Conservation (phyloP, 1,140 invertebrate species). For the Nautilus pompilius region DNA sequence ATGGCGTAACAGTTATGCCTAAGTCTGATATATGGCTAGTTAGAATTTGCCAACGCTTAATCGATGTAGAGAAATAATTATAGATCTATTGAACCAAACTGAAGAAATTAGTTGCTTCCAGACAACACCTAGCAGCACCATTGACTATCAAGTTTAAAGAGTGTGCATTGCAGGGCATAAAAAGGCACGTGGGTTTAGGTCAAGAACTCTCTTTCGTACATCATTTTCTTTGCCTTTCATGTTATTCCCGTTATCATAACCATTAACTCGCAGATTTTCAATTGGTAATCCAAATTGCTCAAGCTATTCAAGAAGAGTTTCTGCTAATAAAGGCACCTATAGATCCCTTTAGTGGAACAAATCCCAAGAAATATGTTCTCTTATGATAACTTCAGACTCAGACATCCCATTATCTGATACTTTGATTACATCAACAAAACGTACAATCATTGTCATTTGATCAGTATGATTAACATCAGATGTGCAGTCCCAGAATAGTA, state of each 20-base stretch:
- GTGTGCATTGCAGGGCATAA: background rate
- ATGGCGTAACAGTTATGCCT: too few species aligned
- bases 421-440: background rate
- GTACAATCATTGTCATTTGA: background rate
- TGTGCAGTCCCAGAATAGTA: background rate
- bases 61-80: background rate
- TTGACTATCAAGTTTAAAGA: background rate
- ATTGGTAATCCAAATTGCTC: background rate
- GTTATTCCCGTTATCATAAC: background rate
- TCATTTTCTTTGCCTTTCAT: background rate
- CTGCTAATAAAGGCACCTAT: too few species aligned
- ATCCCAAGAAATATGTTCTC: background rate
- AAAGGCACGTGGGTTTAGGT: background rate
- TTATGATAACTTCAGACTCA: background rate
- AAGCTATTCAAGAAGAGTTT: background rate
- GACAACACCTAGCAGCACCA: background rate
- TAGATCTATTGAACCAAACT: background rate
- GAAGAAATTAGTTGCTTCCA: background rate
- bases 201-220: background rate
- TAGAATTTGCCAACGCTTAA: too few species aligned
- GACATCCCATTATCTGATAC: background rate
- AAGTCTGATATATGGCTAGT: too few species aligned
- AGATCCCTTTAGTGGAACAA: too few species aligned
- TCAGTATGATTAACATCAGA: background rate
- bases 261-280: background rate